Evolutionary conservation across 1,140 invertebrate genomes (phyloP), one percentile per base, ranked within the genome.

Genomic region (Hirudo medicinalis): DNA sequence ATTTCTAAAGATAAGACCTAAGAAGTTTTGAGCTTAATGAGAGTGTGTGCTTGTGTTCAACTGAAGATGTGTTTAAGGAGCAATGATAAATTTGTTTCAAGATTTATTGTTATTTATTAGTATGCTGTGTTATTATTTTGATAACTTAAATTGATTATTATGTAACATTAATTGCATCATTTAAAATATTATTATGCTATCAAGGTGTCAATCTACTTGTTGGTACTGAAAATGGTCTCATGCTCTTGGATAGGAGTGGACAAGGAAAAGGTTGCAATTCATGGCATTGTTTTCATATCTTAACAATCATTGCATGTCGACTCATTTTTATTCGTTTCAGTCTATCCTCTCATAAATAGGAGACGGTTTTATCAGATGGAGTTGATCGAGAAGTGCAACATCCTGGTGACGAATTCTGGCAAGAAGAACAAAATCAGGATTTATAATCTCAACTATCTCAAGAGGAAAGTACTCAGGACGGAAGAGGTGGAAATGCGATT

Each of bases 301-400:
- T 72, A 8, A n/a, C 53, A 55, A 20, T 72, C 32, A 17, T 69
- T 57, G 15, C n/a, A 25, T 19, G 2, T 67, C 40, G 17, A 49
- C 15, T 49, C 54, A 36, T 32, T 22, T 49, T 57, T 69, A 49
- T 69, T 19, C 22, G 68, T 75, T 76, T 19, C 76, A 83, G 95
- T 99, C n/a, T 99, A 99, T 83, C 94, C 97, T 78, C 84, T 99
- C 77, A 99, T 99, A 78, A 97, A 91, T 74, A 85, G 96, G 79
- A 87, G 97, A 78, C 87, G 94, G 75, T 99, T 99, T 84, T 94
- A 97, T 79, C 97, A 99, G 84, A 99, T 99, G 95, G 95, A 98
- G 84, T 96, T 99, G 55, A 85, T 99, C 73, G 97, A 99, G 85
- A 94, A 94, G 71, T 96, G 99, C 83, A 99, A 99, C 83, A 99